Conservation (phyloP, 37 sponge, comb jelly and placozoan species). For the Crambe crambe region DNA sequence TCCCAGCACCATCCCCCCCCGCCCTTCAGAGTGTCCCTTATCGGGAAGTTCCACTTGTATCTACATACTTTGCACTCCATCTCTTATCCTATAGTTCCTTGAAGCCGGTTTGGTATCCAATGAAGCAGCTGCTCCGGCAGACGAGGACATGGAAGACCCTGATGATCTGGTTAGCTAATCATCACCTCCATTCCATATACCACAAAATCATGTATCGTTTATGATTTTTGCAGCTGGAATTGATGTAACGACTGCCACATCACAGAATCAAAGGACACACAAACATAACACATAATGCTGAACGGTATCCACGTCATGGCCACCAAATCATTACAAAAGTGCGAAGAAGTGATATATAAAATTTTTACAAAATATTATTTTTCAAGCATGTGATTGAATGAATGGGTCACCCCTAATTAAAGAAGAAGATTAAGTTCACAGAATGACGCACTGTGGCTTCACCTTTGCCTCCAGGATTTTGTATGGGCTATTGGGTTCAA, state of each 20-base stretch:
- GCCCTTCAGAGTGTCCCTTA: too few species aligned
- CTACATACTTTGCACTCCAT: neutral
- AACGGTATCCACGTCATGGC: too few species aligned
- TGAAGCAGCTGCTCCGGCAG: constrained; percentile 3
- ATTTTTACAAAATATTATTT: too few species aligned
- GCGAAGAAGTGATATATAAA: too few species aligned
- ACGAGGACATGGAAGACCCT: constrained; percentile 13
- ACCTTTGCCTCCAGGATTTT: constrained; percentile 26
- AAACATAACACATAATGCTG: too few species aligned
- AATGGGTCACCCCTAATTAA: too few species aligned
- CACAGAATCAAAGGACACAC: neutral
- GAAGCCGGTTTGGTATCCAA: neutral
- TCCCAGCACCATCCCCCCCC: too few species aligned
- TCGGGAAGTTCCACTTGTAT: neutral
- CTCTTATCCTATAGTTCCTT: neutral
- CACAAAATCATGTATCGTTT: neutral
- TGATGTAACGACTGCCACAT: neutral
- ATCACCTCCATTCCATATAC: neutral
- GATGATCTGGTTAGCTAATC: constrained; percentile 1
- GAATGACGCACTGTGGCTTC: constrained; percentile 14
- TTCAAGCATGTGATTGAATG: too few species aligned
- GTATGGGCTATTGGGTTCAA: constrained; percentile 53
- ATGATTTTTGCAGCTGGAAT: neutral
- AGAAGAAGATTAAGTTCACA: neutral
- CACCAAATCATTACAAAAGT: too few species aligned